A percentile compares a stretch with the other conserved stretches of the same genome.
These are phyloP conservation scores for Endomychus coccineus DNA, from an alignment of 2,888 invertebrate species.

Conservation along the genomic window DNA sequence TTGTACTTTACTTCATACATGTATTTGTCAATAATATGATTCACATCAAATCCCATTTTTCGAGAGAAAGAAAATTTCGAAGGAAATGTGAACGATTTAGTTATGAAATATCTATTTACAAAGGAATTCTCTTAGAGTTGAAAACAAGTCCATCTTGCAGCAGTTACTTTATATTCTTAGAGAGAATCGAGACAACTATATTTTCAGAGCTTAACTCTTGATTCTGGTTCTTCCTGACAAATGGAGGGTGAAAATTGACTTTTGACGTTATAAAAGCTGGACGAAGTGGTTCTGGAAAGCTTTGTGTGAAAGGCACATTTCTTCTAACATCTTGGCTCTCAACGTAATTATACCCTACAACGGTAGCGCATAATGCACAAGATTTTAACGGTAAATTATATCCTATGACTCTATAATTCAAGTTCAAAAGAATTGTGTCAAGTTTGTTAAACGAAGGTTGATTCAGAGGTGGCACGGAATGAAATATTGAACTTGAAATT, in stretches of 20 bases:
- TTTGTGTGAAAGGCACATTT: slow-evolving; percentile 34
- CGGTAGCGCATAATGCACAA: slow-evolving; percentile 14
- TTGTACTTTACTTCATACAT: too few species aligned
- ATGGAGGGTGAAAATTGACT: slow-evolving; percentile 44
- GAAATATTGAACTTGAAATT: slow-evolving; percentile 15
- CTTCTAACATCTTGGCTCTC: slow-evolving; percentile 30
- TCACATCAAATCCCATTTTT: too few species aligned
- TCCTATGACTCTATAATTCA: slow-evolving; percentile 9
- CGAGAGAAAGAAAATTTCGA: too few species aligned
- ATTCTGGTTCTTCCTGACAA: slow-evolving; percentile 35
- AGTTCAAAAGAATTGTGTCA: slow-evolving; percentile 14
- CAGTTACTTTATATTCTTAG: too few species aligned
- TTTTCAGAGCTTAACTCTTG: slow-evolving; percentile 33
- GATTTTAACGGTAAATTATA: slow-evolving; percentile 25
- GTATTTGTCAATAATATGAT: too few species aligned
- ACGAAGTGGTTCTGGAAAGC: slow-evolving; percentile 30
- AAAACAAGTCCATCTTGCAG: too few species aligned
- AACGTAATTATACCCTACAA: slow-evolving; percentile 27
- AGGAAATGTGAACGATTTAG: too few species aligned
- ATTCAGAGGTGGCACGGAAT: slow-evolving; percentile 9
- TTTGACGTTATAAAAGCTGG: slow-evolving; percentile 40
- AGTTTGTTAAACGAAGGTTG: slow-evolving; percentile 10
- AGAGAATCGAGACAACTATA: slow-evolving; percentile 26
- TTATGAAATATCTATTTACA: too few species aligned
- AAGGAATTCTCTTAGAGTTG: too few species aligned